Base-by-base conservation (phyloP, 2,797 vertebrate species). In the Erethizon dorsatum region DNA sequence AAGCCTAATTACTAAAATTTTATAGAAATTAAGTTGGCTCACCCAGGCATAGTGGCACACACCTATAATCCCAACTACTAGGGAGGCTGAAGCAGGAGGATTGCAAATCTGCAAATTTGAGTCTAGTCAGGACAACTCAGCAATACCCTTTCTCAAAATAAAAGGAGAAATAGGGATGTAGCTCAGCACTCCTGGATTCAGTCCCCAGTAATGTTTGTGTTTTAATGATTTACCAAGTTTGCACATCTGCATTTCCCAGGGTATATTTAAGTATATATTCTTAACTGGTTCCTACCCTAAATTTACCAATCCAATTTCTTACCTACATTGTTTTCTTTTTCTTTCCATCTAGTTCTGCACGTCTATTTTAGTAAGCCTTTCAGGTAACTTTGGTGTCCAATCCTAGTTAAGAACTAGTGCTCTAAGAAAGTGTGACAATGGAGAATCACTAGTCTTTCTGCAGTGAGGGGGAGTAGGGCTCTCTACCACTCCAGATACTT, bases 11-110 rank as follows among this genome's bases (percentile, higher is more conserved):
- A 88, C 47, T 83, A 75, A 84, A 90, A 45, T 73, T 78, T 26
- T 75, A 41, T 88, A 37, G 88, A 93, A 84, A 83, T 83, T 83
- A 82, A 73, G 0, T 73, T 83, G 80, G 28, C 22, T 95, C 65
- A 78, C 15, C 28, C 18, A 54, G 50, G 8, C 50, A n/a, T 52
- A 41, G 47, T 52, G 28, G 75, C 2, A 2, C 31, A 52, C 14
- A 52, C 47, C 47, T 78, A 78, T 78, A 31, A 17, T 33, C 75
- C 28, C 47, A 45, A 45, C 24, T 75, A n/a, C 17, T 20, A 33
- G 28, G 47, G 26, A 52, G 77, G 31, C 50, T 54, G 15, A 79
- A 33, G 50, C 50, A 79, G 26, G 15, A 79, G 18, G 50, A 54
- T 54, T 52, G 15, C 17, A 54, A 33, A 33, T 33, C 22, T 79